A percentile compares a stretch with the other conserved stretches of the same genome.
Evolutionary conservation across 2,888 invertebrate species (phyloP).

Genomic region (Mycalesis mineus): DNA sequence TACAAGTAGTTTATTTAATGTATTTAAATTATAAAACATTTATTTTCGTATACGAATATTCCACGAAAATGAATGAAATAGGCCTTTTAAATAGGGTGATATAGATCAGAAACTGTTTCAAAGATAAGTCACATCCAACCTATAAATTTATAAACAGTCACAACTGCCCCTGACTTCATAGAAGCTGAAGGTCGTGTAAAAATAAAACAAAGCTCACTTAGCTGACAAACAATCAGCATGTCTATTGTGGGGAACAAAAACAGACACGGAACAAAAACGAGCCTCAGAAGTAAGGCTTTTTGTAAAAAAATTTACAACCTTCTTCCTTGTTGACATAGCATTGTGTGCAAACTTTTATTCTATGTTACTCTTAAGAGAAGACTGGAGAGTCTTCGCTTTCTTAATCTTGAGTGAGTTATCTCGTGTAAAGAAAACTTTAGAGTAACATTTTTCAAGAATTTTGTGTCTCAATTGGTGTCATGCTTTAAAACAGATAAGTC

Average conservation of each 20-base stretch:
- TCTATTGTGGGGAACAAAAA: slow-evolving; percentile 27
- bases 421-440: no score
- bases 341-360: not conserved
- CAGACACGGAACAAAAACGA: slow-evolving; percentile 19
- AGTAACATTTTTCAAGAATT: no score
- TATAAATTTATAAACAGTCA: slow-evolving; percentile 23
- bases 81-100: no score
- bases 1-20: no score
- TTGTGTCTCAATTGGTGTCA: no score
- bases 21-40: no score
- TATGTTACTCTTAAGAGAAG: not conserved
- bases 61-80: no score
- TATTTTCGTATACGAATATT: no score
- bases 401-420: no score
- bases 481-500: no score
- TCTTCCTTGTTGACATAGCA: slow-evolving; percentile 9
- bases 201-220: slow-evolving; percentile 27
- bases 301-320: slow-evolving; percentile 1
- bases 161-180: slow-evolving; percentile 19
- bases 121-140: not conserved
- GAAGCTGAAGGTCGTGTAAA: slow-evolving; percentile 22
- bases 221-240: slow-evolving; percentile 18
- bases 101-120: not conserved
- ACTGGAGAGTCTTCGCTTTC: no score
- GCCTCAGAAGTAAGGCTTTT: slow-evolving; percentile 8